These are phyloP conservation scores for Ceuthmochares aereus DNA, from an alignment of 2,113 vertebrate genomes.

Conservation along the genomic window DNA sequence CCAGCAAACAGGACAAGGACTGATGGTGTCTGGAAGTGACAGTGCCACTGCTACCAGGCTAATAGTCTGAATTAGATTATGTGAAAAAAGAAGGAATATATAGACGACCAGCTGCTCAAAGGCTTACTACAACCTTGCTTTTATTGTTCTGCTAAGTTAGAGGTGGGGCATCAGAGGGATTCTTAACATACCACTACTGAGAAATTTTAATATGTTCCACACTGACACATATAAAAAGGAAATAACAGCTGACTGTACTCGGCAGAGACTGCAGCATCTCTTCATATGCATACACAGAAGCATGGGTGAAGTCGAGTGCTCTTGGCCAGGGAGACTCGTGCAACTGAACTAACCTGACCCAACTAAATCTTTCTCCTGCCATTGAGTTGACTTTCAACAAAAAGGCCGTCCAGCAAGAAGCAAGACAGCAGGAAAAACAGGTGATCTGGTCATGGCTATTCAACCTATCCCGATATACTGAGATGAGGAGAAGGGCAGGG, in stretches of 20 bases:
- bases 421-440: not conserved
- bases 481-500: not conserved
- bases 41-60: conserved; percentile 74
- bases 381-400: not conserved
- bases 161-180: conserved; percentile 88
- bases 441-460: not conserved
- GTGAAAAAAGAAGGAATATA: conserved; percentile 81
- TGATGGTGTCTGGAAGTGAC: conserved; percentile 65
- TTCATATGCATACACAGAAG: not conserved
- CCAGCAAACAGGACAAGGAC: conserved; percentile 44
- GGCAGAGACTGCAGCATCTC: conserved; percentile 63
- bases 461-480: not conserved
- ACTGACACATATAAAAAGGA: conserved; percentile 85
- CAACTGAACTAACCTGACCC: not conserved
- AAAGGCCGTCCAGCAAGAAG: not conserved
- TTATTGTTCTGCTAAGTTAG: conserved; percentile 87
- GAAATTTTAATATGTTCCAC: conserved; percentile 87
- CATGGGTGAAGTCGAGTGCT: not conserved
- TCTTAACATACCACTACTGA: conserved; percentile 83
- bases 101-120: conserved; percentile 85
- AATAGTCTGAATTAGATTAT: conserved; percentile 82
- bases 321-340: not conserved
- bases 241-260: conserved; percentile 86
- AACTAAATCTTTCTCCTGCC: not conserved
- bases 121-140: conserved; percentile 87